Evolutionary conservation across 2,113 vertebrate species (phyloP).

Genomic region (Megaleporinus macrocephalus): DNA sequence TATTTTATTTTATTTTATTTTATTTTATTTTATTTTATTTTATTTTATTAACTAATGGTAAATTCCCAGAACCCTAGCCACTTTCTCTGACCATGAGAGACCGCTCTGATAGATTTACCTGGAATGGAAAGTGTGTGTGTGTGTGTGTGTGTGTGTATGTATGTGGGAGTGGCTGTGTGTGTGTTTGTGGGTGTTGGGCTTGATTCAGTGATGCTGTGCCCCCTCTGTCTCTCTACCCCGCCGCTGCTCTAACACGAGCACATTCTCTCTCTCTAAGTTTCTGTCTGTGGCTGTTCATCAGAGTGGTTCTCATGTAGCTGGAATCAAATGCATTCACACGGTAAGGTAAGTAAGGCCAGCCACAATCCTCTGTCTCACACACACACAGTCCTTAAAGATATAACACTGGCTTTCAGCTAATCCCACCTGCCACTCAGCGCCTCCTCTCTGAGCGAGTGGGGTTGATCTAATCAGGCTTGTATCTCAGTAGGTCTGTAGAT

Average conservation of each 20-base stretch:
- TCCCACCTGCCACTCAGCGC: slow-evolving; percentile 6
- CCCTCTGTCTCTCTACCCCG: slow-evolving; percentile 16
- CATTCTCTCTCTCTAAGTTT: not conserved
- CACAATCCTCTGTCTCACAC: not conserved
- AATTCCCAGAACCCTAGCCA: too few species aligned
- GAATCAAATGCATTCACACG: slow-evolving; percentile 65
- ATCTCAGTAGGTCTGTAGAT: not conserved
- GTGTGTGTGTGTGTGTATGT: not conserved
- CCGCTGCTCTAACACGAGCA: too few species aligned
- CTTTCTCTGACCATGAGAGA: too few species aligned
- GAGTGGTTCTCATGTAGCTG: slow-evolving; percentile 20
- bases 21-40: too few species aligned
- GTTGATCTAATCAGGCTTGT: slow-evolving; percentile 24
- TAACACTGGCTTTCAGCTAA: not conserved
- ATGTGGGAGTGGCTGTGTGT: not conserved
- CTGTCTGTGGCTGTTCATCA: not conserved
- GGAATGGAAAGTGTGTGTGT: slow-evolving; percentile 12
- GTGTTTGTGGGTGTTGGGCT: slow-evolving; percentile 26
- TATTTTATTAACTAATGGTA: too few species aligned
- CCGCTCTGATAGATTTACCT: slow-evolving; percentile 23
- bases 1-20: too few species aligned
- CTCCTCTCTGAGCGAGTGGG: not conserved
- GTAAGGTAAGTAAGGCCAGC: slow-evolving; percentile 61
- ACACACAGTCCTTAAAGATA: not conserved
- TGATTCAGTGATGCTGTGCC: slow-evolving; percentile 17